phyloP scores from a whole-genome alignment of 1,140 invertebrate species.

The Glossosoma conforme region DNA sequence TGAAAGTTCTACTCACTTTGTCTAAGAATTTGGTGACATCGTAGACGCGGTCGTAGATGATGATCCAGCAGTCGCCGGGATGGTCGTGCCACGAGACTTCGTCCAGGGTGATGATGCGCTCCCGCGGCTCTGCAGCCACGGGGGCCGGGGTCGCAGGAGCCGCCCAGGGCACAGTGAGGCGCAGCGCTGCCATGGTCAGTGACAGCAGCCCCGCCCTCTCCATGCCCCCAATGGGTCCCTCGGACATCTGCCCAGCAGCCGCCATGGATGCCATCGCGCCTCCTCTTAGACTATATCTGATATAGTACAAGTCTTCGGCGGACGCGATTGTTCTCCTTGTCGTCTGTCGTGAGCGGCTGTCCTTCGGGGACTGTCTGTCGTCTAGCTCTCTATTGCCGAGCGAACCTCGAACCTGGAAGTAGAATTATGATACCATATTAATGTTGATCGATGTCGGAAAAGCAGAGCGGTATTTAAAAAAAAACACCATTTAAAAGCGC shows the following conservation, averaged over 20 bases:
- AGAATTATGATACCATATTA: slow-evolving; percentile 25
- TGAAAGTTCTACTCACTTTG: slow-evolving; percentile 44
- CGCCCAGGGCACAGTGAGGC: slow-evolving; percentile 42
- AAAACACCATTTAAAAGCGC: too few species aligned
- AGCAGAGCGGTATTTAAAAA: too few species aligned
- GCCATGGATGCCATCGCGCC: slow-evolving; percentile 35
- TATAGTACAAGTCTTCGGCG: not conserved
- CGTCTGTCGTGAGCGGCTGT: not conserved
- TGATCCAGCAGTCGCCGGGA: slow-evolving; percentile 61
- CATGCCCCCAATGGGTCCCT: too few species aligned
- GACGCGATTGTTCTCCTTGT: not conserved
- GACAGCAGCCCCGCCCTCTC: slow-evolving; percentile 34
- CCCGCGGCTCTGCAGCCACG: slow-evolving; percentile 39
- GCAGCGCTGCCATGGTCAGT: slow-evolving; percentile 45
- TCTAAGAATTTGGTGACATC: slow-evolving; percentile 68
- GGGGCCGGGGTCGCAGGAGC: slow-evolving; percentile 35
- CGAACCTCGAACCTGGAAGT: slow-evolving; percentile 3
- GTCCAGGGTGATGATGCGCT: slow-evolving; percentile 52
- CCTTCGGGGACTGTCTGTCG: not conserved
- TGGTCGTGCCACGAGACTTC: slow-evolving; percentile 64
- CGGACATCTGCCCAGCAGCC: not conserved
- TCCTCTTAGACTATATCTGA: slow-evolving; percentile 5
- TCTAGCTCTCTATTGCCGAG: not conserved
- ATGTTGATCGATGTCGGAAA: slow-evolving; percentile 2
- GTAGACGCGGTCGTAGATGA: slow-evolving; percentile 72